Evolutionary conservation across 2,888 invertebrate species (phyloP).

Genomic region (Dynastes maya): DNA sequence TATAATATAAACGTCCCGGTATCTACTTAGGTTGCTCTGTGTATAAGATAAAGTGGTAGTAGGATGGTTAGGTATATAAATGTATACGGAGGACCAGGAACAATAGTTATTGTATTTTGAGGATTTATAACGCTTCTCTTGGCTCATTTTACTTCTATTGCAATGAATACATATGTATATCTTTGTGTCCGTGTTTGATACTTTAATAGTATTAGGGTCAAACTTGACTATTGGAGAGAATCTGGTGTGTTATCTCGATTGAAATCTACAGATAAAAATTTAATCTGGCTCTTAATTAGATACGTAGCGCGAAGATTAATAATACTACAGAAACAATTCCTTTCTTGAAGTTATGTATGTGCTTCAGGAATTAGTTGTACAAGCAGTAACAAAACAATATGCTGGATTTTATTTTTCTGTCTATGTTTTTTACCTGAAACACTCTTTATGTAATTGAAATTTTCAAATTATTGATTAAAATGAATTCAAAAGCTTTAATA

Average conservation of each 20-base stretch:
- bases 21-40: conserved; percentile 10
- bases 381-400: too few species aligned
- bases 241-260: background rate
- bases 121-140: conserved; percentile 20
- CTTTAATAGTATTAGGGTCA: background rate
- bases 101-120: conserved; percentile 36
- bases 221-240: background rate
- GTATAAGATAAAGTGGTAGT: conserved; percentile 35
- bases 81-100: conserved; percentile 18
- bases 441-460: too few species aligned
- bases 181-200: background rate
- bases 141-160: conserved; percentile 7
- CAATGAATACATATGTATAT: background rate
- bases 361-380: too few species aligned
- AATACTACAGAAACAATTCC: too few species aligned
- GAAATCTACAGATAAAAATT: background rate
- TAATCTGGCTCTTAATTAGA: background rate
- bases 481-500: too few species aligned
- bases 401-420: too few species aligned
- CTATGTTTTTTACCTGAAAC: too few species aligned
- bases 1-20: conserved; percentile 30
- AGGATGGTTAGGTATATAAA: conserved; percentile 22
- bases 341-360: too few species aligned
- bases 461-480: too few species aligned
- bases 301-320: background rate